These are phyloP conservation scores for Andrena chrysosceles DNA, from an alignment of 2,888 invertebrate genomes.

Conservation along the genomic window DNA sequence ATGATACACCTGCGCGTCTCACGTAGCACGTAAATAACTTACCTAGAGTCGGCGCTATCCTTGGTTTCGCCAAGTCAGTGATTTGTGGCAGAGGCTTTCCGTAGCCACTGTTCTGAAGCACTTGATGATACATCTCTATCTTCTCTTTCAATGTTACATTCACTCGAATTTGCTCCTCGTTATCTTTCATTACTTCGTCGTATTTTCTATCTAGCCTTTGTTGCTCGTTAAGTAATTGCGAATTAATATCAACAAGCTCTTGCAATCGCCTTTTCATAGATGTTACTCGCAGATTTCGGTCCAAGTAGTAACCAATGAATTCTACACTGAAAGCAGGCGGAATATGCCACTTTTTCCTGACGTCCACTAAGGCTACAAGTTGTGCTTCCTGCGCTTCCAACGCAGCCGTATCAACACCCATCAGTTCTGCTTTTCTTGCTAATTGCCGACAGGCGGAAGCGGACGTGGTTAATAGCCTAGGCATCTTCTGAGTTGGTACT, in stretches of 20 bases:
- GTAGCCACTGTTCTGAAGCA: constrained; percentile 79
- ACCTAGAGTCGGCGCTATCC: constrained; percentile 80
- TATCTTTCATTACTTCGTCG: constrained; percentile 90
- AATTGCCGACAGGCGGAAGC: constrained; percentile 94
- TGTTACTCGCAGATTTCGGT: constrained; percentile 93
- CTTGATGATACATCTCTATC: constrained; percentile 82
- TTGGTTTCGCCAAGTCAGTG: constrained; percentile 79
- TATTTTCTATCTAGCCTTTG: constrained; percentile 91
- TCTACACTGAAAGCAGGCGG: constrained; percentile 97
- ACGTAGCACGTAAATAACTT: constrained; percentile 34
- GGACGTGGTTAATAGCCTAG: constrained; percentile 94
- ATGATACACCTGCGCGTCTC: constrained; percentile 19
- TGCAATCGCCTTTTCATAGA: constrained; percentile 92
- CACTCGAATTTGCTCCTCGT: constrained; percentile 88
- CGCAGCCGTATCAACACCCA: constrained; percentile 94
- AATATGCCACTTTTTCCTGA: constrained; percentile 97
- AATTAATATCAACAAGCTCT: constrained; percentile 91
- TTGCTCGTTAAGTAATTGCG: constrained; percentile 91
- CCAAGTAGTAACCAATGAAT: constrained; percentile 97
- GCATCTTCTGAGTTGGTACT: constrained; percentile 98
- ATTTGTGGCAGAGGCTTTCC: constrained; percentile 80
- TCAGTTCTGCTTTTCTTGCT: constrained; percentile 93
- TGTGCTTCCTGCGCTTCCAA: constrained; percentile 94
- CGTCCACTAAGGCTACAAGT: constrained; percentile 92
- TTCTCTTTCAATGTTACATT: constrained; percentile 87